Evolutionary conservation across 35 echinoderm and acorn worm species (phyloP).

Genomic region (Heliocidaris erythrogramma): DNA sequence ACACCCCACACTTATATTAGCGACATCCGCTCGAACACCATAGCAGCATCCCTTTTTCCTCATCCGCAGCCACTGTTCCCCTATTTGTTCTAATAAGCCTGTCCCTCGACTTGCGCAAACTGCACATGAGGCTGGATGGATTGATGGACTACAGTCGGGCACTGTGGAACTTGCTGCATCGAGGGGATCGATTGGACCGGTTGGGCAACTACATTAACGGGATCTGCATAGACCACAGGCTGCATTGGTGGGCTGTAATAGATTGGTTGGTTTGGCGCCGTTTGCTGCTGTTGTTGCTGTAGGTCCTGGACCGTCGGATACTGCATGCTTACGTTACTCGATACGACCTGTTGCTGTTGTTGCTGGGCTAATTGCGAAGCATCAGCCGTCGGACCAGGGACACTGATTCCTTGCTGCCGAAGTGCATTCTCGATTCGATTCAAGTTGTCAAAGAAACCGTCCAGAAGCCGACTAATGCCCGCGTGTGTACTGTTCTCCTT

Average conservation of each 20-base stretch:
- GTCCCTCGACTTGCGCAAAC: neutral
- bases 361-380: neutral
- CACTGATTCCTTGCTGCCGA: slow-evolving; percentile 19
- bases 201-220: neutral
- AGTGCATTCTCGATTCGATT: slow-evolving; percentile 29
- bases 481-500: neutral
- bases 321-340: neutral
- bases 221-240: neutral
- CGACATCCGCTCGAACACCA: no score
- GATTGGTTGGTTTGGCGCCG: neutral
- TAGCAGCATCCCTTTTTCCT: no score
- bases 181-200: neutral
- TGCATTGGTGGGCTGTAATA: slow-evolving; percentile 4
- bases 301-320: neutral
- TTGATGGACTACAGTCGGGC: neutral
- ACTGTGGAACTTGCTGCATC: neutral
- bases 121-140: neutral
- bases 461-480: neutral
- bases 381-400: slow-evolving; percentile 13
- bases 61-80: no score
- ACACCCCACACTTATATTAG: no score
- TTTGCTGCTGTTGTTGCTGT: slow-evolving; percentile 22
- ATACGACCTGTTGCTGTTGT: neutral
- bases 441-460: slow-evolving; percentile 34
- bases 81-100: neutral